Conservation (phyloP, 2,113 vertebrate species). For the Charadrius vociferus region DNA sequence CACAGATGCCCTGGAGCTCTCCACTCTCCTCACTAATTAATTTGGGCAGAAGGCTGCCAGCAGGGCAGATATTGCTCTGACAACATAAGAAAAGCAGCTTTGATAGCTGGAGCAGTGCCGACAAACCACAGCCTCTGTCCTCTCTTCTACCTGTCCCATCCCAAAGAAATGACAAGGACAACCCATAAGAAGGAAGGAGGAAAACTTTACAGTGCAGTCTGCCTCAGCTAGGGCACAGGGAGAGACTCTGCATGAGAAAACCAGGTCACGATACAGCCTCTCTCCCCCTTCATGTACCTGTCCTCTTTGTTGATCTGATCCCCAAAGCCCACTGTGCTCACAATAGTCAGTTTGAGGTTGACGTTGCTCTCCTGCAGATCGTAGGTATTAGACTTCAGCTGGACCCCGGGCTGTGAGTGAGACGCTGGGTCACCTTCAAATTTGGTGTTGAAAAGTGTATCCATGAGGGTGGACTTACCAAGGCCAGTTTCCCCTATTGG, state of each 20-base stretch:
- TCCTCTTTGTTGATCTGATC: conserved; percentile 99
- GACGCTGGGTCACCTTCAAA: conserved; percentile 92
- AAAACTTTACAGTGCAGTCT: background rate
- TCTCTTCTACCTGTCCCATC: background rate
- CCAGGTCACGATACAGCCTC: rapidly evolving
- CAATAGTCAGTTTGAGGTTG: conserved; percentile 91
- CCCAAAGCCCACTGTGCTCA: conserved; percentile 93
- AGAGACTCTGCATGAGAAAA: background rate
- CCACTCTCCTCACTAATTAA: background rate
- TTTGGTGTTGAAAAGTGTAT: conserved; percentile 98
- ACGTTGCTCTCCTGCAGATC: conserved; percentile 97
- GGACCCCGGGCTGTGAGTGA: conserved; percentile 92
- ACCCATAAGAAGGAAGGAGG: background rate
- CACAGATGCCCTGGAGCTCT: background rate
- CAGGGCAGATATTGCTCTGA: background rate
- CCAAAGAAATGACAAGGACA: background rate
- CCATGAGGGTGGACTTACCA: conserved; percentile 97
- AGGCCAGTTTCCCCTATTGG: conserved; percentile 92
- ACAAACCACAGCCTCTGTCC: background rate
- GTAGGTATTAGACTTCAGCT: conserved; percentile 92
- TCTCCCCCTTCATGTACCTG: conserved; percentile 77
- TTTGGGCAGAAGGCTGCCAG: background rate
- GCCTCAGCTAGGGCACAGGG: background rate
- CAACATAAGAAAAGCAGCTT: background rate
- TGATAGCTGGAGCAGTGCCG: background rate